Percentiles rank a stretch among this genome's conserved stretches.
Conservation (phyloP, 2,113 vertebrate genomes). For the Nannobrachium achirus region DNA sequence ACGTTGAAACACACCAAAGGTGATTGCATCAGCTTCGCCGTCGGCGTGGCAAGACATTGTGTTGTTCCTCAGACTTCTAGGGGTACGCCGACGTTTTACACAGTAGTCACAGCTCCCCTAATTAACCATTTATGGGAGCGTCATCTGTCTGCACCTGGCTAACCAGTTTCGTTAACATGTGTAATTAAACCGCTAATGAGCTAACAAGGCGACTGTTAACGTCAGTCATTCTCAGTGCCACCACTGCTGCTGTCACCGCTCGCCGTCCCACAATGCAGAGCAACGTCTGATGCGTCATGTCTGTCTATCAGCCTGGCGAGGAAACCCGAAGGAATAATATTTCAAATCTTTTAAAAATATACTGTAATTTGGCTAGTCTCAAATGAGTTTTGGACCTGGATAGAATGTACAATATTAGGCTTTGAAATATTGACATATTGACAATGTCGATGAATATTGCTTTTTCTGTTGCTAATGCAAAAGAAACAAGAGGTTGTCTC, state of each 20-base stretch:
- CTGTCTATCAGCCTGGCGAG: not conserved
- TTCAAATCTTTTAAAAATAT: too few relatives aligned
- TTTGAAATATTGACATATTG: too few relatives aligned
- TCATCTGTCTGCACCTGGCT: slow-evolving; percentile 56
- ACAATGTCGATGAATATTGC: too few relatives aligned
- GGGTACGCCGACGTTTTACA: not conserved
- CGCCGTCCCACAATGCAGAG: slow-evolving; percentile 11
- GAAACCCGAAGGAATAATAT: too few relatives aligned
- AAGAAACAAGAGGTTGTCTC: too few relatives aligned
- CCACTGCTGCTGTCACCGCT: slow-evolving; percentile 22
- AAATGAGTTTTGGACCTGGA: too few relatives aligned
- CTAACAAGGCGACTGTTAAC: slow-evolving; percentile 48
- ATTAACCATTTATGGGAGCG: slow-evolving; percentile 49
- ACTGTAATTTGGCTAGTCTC: too few relatives aligned
- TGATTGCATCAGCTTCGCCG: slow-evolving; percentile 26
- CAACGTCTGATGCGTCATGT: not conserved
- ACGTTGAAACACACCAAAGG: slow-evolving; percentile 6
- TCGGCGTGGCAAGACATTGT: slow-evolving; percentile 16
- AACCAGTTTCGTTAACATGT: slow-evolving; percentile 46
- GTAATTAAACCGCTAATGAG: slow-evolving; percentile 61
- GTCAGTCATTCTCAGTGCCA: slow-evolving; percentile 24
- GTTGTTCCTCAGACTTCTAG: slow-evolving; percentile 23
- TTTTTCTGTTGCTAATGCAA: too few relatives aligned
- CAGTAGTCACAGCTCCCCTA: slow-evolving; percentile 41
- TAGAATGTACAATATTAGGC: too few relatives aligned